Evolutionary conservation across 2,113 vertebrate genomes (phyloP).

Genomic region (Poicephalus gulielmi): DNA sequence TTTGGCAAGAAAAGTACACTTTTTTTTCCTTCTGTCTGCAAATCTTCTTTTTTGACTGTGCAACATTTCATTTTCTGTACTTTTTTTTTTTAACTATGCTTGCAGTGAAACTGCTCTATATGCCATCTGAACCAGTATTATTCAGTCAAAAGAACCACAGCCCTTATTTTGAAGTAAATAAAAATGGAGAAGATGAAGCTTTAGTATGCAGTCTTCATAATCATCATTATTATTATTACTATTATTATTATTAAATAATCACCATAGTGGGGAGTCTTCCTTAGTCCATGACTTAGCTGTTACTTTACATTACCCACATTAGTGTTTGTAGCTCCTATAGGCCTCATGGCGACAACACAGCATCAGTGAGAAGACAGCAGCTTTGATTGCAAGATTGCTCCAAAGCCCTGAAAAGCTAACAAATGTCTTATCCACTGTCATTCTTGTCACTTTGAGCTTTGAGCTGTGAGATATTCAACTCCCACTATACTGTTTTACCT

Average conservation of each 20-base stretch:
- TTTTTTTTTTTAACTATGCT: background rate
- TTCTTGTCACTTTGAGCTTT: slow-evolving; percentile 17
- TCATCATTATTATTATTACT: background rate
- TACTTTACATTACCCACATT: accelerated
- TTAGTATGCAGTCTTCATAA: background rate
- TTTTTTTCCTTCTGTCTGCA: background rate
- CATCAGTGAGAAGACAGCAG: background rate
- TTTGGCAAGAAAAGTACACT: background rate
- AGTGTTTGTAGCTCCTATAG: background rate
- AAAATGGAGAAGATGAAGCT: background rate
- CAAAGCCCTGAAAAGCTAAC: slow-evolving; percentile 45
- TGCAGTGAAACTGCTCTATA: background rate
- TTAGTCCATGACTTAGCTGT: background rate
- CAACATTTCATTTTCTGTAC: background rate
- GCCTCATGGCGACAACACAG: background rate
- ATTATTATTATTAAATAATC: background rate
- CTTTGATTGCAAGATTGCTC: slow-evolving; percentile 27
- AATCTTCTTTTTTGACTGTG: background rate
- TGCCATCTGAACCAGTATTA: background rate
- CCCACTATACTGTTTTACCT: background rate
- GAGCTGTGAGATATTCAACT: background rate
- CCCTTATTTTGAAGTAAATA: background rate
- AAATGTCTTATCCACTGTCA: background rate
- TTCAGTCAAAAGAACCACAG: background rate
- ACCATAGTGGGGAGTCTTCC: background rate